These are phyloP conservation scores for Helleia helle DNA, from an alignment of 2,888 invertebrate genomes.

Conservation along the genomic window DNA sequence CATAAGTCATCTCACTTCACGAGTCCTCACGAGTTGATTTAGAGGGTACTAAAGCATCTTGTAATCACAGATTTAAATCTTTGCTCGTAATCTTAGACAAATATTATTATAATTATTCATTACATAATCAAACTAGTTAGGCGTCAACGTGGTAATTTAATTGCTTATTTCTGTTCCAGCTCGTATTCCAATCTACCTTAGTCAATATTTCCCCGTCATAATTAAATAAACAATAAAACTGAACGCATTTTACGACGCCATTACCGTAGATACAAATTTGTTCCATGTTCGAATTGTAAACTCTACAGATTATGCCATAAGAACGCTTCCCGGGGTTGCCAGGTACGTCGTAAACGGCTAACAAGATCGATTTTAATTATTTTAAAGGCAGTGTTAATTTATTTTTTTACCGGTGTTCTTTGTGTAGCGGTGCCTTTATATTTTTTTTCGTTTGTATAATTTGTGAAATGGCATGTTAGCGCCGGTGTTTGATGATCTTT, in stretches of 20 bases:
- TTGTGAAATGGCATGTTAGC: slow-evolving; percentile 69
- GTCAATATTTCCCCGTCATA: slow-evolving; percentile 24
- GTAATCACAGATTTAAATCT: too few relatives aligned
- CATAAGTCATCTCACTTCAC: too few relatives aligned
- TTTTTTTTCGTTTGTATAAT: slow-evolving; percentile 58
- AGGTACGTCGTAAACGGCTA: slow-evolving; percentile 31
- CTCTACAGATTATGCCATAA: slow-evolving; percentile 12
- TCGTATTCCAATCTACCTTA: slow-evolving; percentile 1
- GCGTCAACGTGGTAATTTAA: not conserved
- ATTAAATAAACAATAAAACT: slow-evolving; percentile 64
- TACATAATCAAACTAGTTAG: not conserved
- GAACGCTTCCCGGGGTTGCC: not conserved
- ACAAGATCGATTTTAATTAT: slow-evolving; percentile 69
- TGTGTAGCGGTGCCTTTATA: slow-evolving; percentile 43
- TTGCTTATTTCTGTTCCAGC: not conserved
- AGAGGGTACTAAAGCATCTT: too few relatives aligned
- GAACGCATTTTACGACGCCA: slow-evolving; percentile 37
- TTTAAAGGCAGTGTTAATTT: slow-evolving; percentile 64
- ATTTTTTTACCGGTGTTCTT: slow-evolving; percentile 51
- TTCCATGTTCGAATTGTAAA: slow-evolving; percentile 8
- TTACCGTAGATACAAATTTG: slow-evolving; percentile 10
- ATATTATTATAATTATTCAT: not conserved
- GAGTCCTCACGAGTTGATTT: too few relatives aligned
- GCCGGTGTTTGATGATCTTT: slow-evolving; percentile 46
- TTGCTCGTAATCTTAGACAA: too few relatives aligned